These are phyloP conservation scores for Myiozetetes cayanensis DNA, from an alignment of 2,113 vertebrate species.

Conservation along the genomic window DNA sequence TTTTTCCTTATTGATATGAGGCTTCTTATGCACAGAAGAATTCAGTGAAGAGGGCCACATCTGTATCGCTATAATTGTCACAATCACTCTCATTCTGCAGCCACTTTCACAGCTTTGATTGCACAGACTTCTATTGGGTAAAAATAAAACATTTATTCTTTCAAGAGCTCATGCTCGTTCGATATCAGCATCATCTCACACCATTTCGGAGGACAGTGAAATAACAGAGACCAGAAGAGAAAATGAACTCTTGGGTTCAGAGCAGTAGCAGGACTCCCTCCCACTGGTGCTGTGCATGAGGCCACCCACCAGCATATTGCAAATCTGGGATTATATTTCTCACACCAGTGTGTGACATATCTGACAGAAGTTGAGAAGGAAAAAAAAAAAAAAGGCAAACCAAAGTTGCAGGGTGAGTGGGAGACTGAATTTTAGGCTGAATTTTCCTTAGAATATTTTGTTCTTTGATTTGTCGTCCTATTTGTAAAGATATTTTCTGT, in stretches of 20 bases:
- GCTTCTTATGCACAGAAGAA: not conserved
- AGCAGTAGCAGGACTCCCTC: not conserved
- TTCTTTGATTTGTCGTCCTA: not conserved
- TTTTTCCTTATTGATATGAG: not conserved
- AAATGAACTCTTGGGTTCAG: not conserved
- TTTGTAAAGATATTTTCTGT: not conserved
- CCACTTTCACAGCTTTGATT: not conserved
- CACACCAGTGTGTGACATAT: not conserved
- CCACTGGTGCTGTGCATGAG: not conserved
- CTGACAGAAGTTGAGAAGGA: not conserved
- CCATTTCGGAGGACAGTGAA: not conserved
- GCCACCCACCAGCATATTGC: not conserved
- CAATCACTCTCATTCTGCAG: not conserved
- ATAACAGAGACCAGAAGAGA: not conserved
- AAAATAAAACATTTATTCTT: not conserved
- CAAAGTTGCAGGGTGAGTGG: not conserved
- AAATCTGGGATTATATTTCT: not conserved
- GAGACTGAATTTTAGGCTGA: not conserved
- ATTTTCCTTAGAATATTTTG: not conserved
- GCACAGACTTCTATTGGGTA: not conserved
- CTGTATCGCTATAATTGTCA: not conserved
- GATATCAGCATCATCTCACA: not conserved
- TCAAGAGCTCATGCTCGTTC: not conserved
- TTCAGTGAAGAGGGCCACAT: not conserved
- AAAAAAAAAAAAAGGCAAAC: rapidly evolving